Evolutionary conservation across 2,888 invertebrate species (phyloP), one percentile per base, ranked within the genome.

Genomic region (Apeira syringaria): DNA sequence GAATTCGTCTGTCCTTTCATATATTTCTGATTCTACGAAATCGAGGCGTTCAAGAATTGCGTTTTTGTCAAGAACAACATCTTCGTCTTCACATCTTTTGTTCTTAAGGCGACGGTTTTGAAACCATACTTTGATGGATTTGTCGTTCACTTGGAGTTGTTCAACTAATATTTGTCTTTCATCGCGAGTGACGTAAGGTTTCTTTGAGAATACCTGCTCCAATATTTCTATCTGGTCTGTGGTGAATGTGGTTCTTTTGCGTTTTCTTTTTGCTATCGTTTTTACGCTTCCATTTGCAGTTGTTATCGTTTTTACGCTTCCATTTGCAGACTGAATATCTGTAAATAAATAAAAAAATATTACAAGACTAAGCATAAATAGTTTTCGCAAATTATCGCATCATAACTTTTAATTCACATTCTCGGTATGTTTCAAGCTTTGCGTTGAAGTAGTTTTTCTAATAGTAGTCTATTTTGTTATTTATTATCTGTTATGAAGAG

Each of bases 91-190:
- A 33, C 90, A 91, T 59, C 91, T 92, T 63, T 93, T 93, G 52
- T 68, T 77, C 54, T 93, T 93, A 92, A 95, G 93, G 0, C 95
- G 78, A 0, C 94, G 86, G 66, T 95, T 95, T 66, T 95, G 95
- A 65, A 95, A 95, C 95, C 95, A 95, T 7, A 95, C 94, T 74
- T 95, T 95, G 25, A 95, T 93, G 59, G 95, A 93, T 33, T 94
- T 83, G 60, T 95, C 95, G 5, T 91, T 91, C 0, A 96, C 79
- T 40, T 87, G 83, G 0, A 95, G 79, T 3, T 79, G 66, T 0
- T 91, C 72, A 0, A 94, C 93, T 69, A 96, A 83, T 45, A 92
- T 90, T 41, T 94, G 92, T 33, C 95, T 82, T 12, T 94, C 88
- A 0, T 94, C 93, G n/a, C 94, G 90, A 57, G 92, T 93, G 1